These are phyloP conservation scores for Drosophila fulvimacula DNA, from an alignment of 2,888 invertebrate genomes.

Conservation along the genomic window DNA sequence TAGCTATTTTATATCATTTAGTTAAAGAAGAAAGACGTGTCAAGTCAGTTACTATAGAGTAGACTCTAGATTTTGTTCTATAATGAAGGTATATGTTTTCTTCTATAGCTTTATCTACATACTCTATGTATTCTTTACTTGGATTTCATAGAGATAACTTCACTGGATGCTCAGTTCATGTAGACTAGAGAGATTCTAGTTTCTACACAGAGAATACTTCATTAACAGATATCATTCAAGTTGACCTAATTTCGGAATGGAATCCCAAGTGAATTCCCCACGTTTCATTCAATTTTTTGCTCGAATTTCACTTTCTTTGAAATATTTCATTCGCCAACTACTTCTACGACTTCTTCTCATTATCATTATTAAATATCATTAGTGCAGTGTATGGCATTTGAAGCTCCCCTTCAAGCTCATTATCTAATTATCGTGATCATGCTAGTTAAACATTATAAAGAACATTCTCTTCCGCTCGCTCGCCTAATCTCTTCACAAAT, in stretches of 20 bases:
- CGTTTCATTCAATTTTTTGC: neutral
- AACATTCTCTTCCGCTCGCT: slow-evolving; percentile 20
- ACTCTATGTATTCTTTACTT: neutral
- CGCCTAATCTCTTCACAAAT: slow-evolving; percentile 45
- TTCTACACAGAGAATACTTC: too few species aligned
- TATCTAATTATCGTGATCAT: slow-evolving; percentile 29
- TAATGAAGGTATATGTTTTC: too few species aligned
- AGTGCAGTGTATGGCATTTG: neutral
- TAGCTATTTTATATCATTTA: neutral
- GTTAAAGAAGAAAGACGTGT: neutral
- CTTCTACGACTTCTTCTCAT: neutral
- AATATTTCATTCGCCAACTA: neutral
- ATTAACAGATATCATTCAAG: neutral
- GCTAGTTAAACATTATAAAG: slow-evolving; percentile 25
- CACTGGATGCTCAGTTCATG: too few species aligned
- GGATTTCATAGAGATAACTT: too few species aligned
- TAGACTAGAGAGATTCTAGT: neutral
- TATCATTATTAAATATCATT: neutral
- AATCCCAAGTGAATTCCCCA: neutral
- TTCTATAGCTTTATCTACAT: too few species aligned
- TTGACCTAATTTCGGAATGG: neutral
- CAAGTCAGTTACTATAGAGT: neutral
- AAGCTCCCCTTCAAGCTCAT: slow-evolving; percentile 4
- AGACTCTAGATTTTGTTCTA: neutral
- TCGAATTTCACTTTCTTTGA: neutral